Conservation (phyloP, 2,888 invertebrate species). For the Conops quadrifasciatus region DNA sequence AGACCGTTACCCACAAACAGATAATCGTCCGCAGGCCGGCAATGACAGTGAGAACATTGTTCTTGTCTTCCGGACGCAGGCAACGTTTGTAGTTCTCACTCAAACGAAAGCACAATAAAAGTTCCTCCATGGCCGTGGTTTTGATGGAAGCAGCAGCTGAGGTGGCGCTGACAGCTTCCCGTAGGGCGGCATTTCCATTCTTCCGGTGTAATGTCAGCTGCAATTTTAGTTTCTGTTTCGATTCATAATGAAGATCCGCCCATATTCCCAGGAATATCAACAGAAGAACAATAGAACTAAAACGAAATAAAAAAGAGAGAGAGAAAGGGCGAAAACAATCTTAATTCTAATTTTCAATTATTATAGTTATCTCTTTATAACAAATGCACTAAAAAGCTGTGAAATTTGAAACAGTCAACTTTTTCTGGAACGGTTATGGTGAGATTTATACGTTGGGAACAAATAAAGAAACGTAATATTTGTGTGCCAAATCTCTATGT, state of each 20-base stretch:
- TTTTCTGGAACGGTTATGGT: too few relatives aligned
- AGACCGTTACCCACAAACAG: constrained; percentile 56
- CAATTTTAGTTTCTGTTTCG: constrained; percentile 36
- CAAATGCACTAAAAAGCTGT: too few relatives aligned
- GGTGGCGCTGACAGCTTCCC: constrained; percentile 14
- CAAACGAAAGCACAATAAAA: constrained; percentile 53
- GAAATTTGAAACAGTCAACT: too few relatives aligned
- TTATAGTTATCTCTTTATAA: too few relatives aligned
- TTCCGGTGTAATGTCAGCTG: constrained; percentile 39
- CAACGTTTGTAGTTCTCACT: constrained; percentile 48
- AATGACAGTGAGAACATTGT: constrained; percentile 50
- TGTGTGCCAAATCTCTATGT: too few relatives aligned
- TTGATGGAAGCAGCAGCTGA: constrained; percentile 19
- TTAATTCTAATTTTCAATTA: too few relatives aligned
- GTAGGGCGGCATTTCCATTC: background rate
- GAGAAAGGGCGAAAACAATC: too few relatives aligned
- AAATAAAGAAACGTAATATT: too few relatives aligned
- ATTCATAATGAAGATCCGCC: constrained; percentile 48
- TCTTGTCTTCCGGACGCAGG: constrained; percentile 44
- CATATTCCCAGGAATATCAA: constrained; percentile 43
- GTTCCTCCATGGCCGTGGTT: constrained; percentile 45
- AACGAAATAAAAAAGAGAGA: too few relatives aligned
- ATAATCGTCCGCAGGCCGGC: constrained; percentile 53
- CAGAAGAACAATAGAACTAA: constrained; percentile 42
- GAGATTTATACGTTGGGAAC: too few relatives aligned